Conservation (phyloP, 1,140 invertebrate species). For the Metopolophium dirhodum region DNA sequence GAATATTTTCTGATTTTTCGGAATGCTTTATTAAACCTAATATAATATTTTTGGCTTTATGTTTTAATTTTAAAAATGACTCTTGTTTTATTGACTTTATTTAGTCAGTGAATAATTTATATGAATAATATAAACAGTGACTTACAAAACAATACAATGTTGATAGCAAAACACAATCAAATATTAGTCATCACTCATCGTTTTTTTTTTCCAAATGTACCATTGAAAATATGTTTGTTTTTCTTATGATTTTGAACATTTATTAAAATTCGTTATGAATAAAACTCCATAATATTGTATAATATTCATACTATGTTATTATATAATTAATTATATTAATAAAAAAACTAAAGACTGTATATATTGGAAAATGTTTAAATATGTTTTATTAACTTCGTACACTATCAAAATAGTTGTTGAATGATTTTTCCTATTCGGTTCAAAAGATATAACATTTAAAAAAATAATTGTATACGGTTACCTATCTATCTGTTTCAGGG, state of each 20-base stretch:
- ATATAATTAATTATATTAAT: too few species aligned
- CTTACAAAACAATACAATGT: background rate
- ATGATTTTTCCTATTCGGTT: background rate
- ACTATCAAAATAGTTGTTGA: background rate
- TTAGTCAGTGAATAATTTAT: background rate
- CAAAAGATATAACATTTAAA: background rate
- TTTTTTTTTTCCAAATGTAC: background rate
- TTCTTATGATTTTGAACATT: background rate
- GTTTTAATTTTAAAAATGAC: background rate
- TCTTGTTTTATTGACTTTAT: background rate
- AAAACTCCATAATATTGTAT: slow-evolving; percentile 7
- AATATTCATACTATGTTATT: background rate
- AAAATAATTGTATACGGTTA: background rate
- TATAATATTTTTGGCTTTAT: slow-evolving; percentile 18
- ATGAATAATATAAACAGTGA: background rate
- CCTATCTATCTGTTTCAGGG: background rate
- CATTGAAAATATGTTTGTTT: background rate
- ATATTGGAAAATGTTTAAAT: background rate
- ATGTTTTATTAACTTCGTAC: background rate
- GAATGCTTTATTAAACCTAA: slow-evolving; percentile 26
- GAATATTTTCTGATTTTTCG: background rate
- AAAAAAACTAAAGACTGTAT: background rate
- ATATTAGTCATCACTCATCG: background rate
- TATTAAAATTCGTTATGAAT: background rate
- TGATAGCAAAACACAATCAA: background rate